Conservation (phyloP, 2,113 vertebrate species). For the Mastomys coucha region DNA sequence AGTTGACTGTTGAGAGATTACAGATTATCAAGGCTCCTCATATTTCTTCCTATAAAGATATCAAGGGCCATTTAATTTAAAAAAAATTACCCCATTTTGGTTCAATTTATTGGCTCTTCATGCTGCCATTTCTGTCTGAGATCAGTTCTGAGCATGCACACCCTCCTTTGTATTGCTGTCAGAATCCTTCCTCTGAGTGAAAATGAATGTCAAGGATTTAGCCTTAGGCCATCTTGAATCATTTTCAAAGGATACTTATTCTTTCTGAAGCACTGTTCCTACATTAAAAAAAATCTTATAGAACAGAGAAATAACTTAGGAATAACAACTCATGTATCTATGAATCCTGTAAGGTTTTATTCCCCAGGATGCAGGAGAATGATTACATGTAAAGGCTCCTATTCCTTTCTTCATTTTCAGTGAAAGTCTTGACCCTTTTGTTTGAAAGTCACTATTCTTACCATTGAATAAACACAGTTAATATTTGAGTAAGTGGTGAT, state of each 20-base stretch:
- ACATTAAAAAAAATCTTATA: not conserved
- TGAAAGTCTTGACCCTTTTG: not conserved
- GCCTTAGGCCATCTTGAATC: slow-evolving; percentile 12
- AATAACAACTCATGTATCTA: not conserved
- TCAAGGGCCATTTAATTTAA: slow-evolving; percentile 31
- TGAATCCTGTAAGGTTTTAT: not conserved
- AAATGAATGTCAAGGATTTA: slow-evolving; percentile 56
- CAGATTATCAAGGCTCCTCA: not conserved
- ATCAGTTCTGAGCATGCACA: not conserved
- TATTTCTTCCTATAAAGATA: slow-evolving; percentile 40
- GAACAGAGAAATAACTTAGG: not conserved
- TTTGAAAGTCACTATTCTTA: not conserved
- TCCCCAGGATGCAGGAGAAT: not conserved
- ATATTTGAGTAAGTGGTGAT: slow-evolving; percentile 40
- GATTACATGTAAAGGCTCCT: not conserved
- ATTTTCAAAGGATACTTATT: slow-evolving; percentile 40
- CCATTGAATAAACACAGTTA: not conserved
- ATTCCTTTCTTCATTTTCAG: not conserved
- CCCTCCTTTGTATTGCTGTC: not conserved
- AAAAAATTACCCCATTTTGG: not conserved
- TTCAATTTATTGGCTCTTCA: not conserved
- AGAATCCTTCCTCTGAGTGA: slow-evolving; percentile 34
- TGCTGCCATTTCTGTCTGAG: not conserved
- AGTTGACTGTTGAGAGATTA: not conserved
- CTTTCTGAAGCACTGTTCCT: slow-evolving; percentile 45